A percentile compares a stretch with the other conserved stretches of the same genome.
Evolutionary conservation across 2,888 invertebrate species (phyloP).

Genomic region (Tenthredo notha): DNA sequence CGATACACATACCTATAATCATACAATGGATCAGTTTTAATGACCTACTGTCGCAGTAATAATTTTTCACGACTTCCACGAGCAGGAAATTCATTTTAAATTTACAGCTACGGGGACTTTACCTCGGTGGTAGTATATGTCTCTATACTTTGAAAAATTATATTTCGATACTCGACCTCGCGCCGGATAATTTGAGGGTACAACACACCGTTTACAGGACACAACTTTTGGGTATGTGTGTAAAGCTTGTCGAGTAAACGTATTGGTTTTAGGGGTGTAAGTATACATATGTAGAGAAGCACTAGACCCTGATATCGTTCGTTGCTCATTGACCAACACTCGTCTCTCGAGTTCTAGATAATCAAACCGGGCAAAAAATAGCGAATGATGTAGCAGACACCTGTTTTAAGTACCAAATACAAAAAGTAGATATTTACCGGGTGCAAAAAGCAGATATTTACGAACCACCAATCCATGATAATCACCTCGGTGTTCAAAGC

Average conservation of each 20-base stretch:
- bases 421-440: background rate
- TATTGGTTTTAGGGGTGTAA: background rate
- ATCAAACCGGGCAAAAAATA: background rate
- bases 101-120: background rate
- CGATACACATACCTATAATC: background rate
- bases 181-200: background rate
- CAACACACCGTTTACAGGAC: background rate
- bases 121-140: background rate
- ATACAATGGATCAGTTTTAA: background rate
- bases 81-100: conserved; percentile 2
- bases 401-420: background rate
- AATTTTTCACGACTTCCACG: conserved; percentile 9
- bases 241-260: background rate
- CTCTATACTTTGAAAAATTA: background rate
- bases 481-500: conserved; percentile 11
- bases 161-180: background rate
- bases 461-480: conserved; percentile 18
- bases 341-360: background rate
- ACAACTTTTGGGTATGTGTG: background rate
- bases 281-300: background rate
- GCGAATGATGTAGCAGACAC: background rate
- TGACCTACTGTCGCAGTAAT: background rate
- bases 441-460: conserved; percentile 12
- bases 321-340: conserved; percentile 26
- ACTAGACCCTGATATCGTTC: background rate